Conservation (phyloP, 2,113 vertebrate species). For the Saccopteryx bilineata region DNA sequence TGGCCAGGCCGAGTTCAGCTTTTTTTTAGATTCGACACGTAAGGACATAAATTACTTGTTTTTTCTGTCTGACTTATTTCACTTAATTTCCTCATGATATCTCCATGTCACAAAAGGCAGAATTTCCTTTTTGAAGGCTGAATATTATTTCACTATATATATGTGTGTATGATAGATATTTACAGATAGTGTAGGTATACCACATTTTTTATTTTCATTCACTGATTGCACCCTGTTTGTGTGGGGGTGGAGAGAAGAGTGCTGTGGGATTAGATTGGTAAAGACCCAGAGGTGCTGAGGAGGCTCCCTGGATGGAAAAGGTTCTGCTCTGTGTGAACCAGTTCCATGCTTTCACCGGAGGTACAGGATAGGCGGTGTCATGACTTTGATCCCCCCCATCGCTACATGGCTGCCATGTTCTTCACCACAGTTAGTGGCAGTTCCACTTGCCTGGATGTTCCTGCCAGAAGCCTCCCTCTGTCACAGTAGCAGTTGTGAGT, state of each 20-base stretch:
- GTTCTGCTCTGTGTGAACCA: neutral
- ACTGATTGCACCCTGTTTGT: too few species aligned
- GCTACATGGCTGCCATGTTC: neutral
- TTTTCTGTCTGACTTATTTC: neutral
- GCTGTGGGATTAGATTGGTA: neutral
- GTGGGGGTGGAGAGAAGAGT: neutral
- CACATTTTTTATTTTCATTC: neutral
- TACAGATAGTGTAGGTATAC: too few species aligned
- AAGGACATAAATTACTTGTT: neutral
- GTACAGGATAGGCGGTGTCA: neutral
- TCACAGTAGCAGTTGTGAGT: accelerated
- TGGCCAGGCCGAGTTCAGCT: neutral
- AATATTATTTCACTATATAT: neutral
- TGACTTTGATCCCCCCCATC: accelerated
- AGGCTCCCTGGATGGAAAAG: neutral
- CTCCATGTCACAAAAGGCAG: neutral
- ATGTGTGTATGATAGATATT: neutral
- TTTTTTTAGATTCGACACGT: neutral
- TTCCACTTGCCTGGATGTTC: neutral
- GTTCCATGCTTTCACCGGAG: neutral
- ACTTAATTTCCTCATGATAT: neutral
- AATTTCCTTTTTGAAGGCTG: neutral
- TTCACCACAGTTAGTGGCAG: accelerated
- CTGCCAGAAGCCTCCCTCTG: neutral
- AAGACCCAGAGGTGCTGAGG: neutral